These are phyloP conservation scores for Dugesia japonica DNA, from an alignment of 2,888 invertebrate genomes.

Conservation along the genomic window DNA sequence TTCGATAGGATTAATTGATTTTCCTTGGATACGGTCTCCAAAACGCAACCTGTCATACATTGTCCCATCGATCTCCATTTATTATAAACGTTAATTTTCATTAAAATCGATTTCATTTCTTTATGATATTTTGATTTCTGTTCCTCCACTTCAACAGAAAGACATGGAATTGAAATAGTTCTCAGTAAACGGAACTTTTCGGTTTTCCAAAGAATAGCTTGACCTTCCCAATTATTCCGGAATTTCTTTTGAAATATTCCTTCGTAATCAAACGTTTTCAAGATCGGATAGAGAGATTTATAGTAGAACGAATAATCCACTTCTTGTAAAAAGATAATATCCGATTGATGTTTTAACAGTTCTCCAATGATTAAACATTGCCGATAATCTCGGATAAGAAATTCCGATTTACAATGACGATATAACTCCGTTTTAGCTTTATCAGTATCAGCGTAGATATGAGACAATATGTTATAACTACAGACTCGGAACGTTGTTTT, in stretches of 20 bases:
- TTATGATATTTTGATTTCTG: background rate
- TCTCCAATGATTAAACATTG: background rate
- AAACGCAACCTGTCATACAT: constrained; percentile 12
- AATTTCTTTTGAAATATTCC: background rate
- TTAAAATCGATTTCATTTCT: background rate
- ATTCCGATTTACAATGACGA: background rate
- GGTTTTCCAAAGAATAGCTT: background rate
- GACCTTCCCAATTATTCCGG: background rate
- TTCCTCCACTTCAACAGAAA: background rate
- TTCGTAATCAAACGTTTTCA: background rate
- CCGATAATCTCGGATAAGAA: background rate
- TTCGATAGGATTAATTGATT: background rate
- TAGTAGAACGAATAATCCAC: background rate
- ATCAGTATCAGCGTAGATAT: background rate
- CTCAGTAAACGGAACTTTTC: background rate
- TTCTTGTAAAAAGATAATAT: background rate
- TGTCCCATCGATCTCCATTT: background rate
- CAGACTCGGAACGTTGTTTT: background rate
- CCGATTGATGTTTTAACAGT: background rate
- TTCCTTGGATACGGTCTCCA: background rate
- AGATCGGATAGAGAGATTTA: background rate
- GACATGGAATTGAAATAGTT: background rate
- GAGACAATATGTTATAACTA: background rate
- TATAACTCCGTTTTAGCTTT: background rate
- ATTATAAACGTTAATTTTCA: background rate